Evolutionary conservation across 2,888 invertebrate genomes (phyloP), one percentile per base, ranked within the genome.

Genomic region (Lepidochrysops patricia): DNA sequence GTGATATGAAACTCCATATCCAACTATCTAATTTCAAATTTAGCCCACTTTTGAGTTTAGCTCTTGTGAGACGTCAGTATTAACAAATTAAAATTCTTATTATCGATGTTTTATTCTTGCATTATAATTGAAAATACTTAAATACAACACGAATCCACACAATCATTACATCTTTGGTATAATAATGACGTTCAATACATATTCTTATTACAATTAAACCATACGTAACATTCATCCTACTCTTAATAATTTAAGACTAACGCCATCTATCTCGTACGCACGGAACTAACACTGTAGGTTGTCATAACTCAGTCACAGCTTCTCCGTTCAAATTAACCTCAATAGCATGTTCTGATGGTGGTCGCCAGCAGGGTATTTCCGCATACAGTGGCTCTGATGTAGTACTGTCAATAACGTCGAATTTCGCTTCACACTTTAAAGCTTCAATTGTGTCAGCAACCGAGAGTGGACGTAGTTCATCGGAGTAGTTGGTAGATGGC

Each of bases 381-480:
- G 93, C 93, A 70, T 93, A 93, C 25, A 93, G 77, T 57, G 93
- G 93, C 72, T 93, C 93, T 2, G 82, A 77, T 29, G 80, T 85
- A 0, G 82, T 79, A 26, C 71, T 74, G 65, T 88, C 86, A 62
- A 88, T 77, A 23, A 81, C 74, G 65, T 89, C 87, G 9, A 83
- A 67, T 68, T 80, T 80, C 0, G 84, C 86, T 77, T 90, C 90
- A 58, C 87, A 81, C 70, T 88, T 89, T 61, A 89, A 62, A 0
- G 88, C 78, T 67, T 88, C 87, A 60, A 89, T 87, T 0, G 85
- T 74, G 1, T 89, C 88, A 0, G 82, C 79, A 1, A 84, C 73
- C 23, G 79, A 80, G 61, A 70, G 65, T 27, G 78, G 75, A 61
- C 79, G 72, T 69, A 78, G 73, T 82, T 80, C 73, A 66, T 75